Evolutionary conservation across 2,888 invertebrate genomes (phyloP).

Genomic region (Brachypalpus laphriformis): DNA sequence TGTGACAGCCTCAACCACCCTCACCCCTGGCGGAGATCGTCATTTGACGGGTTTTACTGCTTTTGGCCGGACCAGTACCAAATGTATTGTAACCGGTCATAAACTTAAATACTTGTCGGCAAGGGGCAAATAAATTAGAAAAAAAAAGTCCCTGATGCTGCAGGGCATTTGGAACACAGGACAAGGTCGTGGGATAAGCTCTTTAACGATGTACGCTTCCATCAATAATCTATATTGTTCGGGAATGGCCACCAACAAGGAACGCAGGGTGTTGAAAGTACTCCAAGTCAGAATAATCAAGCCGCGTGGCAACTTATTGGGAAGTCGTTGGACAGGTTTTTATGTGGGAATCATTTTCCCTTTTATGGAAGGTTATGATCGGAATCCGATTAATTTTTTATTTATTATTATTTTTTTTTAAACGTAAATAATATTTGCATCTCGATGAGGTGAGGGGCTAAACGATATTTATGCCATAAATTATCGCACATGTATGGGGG

Average conservation of each 20-base stretch:
- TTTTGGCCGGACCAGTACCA: background rate
- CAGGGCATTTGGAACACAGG: background rate
- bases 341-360: constrained; percentile 21
- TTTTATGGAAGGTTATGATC: constrained; percentile 23
- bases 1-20: background rate
- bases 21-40: background rate
- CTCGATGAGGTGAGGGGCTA: background rate
- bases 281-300: background rate
- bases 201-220: constrained; percentile 21
- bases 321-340: constrained; percentile 16
- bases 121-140: constrained; percentile 27
- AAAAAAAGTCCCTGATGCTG: background rate
- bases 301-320: constrained; percentile 13
- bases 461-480: constrained; percentile 8
- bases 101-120: constrained; percentile 28
- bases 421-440: constrained; percentile 11
- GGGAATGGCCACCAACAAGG: background rate
- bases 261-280: background rate
- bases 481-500: background rate
- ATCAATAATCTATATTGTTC: constrained; percentile 26
- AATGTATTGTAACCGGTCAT: constrained; percentile 32
- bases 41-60: constrained; percentile 31
- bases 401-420: background rate
- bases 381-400: constrained; percentile 28
- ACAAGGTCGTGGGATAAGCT: constrained; percentile 28